Conservation (phyloP, 2,797 vertebrate species). For the Catharus ustulatus region DNA sequence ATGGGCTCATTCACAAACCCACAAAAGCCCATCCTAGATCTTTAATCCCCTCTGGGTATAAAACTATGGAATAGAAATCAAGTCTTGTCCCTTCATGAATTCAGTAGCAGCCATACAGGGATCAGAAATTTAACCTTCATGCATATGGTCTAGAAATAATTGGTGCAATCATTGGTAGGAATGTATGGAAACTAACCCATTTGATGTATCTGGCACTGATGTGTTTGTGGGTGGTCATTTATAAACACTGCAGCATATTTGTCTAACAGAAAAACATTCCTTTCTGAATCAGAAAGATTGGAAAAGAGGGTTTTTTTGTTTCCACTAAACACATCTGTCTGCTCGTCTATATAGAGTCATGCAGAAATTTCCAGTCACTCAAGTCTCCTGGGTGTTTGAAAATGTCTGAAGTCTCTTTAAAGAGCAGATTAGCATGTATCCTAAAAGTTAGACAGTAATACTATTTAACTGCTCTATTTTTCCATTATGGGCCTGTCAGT, state of each 20-base stretch:
- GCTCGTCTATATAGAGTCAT: constrained; percentile 36
- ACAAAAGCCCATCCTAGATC: neutral
- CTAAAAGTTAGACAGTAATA: constrained; percentile 80
- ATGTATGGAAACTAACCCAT: neutral
- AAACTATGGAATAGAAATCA: neutral
- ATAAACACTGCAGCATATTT: neutral
- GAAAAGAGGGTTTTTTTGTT: neutral
- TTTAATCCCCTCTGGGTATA: neutral
- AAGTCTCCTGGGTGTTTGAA: constrained; percentile 75
- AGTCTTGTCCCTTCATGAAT: neutral
- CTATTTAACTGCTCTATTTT: constrained; percentile 83
- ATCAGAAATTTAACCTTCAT: neutral
- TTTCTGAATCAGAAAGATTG: constrained; percentile 30
- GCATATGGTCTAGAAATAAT: neutral
- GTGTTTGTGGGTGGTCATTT: constrained; percentile 18
- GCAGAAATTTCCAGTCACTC: constrained; percentile 66
- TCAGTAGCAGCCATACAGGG: neutral
- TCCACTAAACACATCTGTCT: constrained; percentile 61
- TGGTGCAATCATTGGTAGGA: neutral
- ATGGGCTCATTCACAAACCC: neutral
- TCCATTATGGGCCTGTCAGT: constrained; percentile 84
- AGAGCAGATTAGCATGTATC: constrained; percentile 84
- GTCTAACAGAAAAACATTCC: neutral
- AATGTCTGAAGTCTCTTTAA: constrained; percentile 78
- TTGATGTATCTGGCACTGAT: neutral